A percentile compares a stretch with the other conserved stretches of the same genome.
phyloP scores from a whole-genome alignment of 2,113 vertebrate species.

The Xenopus laevis region DNA sequence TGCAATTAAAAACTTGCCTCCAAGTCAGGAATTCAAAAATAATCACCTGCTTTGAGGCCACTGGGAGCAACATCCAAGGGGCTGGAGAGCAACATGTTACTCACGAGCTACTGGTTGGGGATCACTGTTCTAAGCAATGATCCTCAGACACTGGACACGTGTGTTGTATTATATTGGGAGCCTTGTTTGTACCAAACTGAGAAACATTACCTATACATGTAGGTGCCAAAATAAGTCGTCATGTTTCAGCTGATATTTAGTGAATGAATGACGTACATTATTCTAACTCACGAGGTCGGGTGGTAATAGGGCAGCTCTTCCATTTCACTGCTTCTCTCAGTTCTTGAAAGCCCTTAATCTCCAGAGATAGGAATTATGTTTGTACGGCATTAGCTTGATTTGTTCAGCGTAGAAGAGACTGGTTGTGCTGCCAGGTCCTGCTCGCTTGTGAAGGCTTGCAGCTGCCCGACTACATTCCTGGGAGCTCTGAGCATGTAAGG shows the following conservation, averaged over 20 bases:
- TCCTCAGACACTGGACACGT: too few relatives aligned
- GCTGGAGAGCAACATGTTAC: too few relatives aligned
- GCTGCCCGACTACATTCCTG: constrained; percentile 21
- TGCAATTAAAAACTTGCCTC: too few relatives aligned
- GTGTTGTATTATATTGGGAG: too few relatives aligned
- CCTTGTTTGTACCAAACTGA: too few relatives aligned
- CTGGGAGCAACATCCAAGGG: too few relatives aligned
- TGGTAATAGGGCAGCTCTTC: constrained; percentile 3
- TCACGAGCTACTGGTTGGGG: too few relatives aligned
- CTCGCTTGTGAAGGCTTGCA: constrained; percentile 54
- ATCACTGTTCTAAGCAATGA: too few relatives aligned
- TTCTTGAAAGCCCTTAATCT: constrained; percentile 14
- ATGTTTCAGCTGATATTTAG: constrained; percentile 26
- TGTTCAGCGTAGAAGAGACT: constrained; percentile 43
- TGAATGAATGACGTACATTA: accelerated
- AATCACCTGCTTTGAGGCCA: too few relatives aligned
- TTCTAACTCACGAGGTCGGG: constrained; percentile 15
- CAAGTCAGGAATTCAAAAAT: too few relatives aligned
- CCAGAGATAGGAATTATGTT: constrained; percentile 6
- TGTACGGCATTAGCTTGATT: constrained; percentile 30
- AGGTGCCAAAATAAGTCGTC: constrained; percentile 8
- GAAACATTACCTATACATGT: too few relatives aligned
- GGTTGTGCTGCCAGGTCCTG: background rate
- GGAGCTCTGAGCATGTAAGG: constrained; percentile 36
- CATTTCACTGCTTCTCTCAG: constrained; percentile 28